phyloP scores from a whole-genome alignment of 2,113 vertebrate genomes.

The Cathartes aura region DNA sequence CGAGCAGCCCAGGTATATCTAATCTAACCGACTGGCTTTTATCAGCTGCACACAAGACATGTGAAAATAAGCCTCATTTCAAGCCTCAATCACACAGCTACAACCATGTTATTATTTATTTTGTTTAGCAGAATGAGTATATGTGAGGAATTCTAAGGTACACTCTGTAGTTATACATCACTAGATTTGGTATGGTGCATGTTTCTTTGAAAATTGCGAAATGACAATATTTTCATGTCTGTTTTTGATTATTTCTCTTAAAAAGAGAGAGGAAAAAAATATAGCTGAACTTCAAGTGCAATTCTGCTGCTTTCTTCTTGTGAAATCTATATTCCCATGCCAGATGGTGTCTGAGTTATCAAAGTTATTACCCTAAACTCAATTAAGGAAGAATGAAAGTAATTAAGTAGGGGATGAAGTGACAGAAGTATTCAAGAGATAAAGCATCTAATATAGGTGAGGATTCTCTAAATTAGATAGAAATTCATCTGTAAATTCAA shows the following conservation, averaged over 20 bases:
- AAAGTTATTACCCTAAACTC: conserved; percentile 62
- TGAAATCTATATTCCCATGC: conserved; percentile 37
- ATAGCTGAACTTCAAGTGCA: not conserved
- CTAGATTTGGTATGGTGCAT: not conserved
- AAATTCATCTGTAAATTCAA: not conserved
- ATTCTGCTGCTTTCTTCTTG: conserved; percentile 34
- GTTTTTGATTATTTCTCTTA: not conserved
- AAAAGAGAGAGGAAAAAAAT: not conserved
- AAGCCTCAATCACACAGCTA: not conserved
- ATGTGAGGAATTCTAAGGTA: not conserved
- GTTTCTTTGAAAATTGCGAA: conserved; percentile 7
- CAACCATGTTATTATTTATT: conserved; percentile 29
- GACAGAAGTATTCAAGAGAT: conserved; percentile 25
- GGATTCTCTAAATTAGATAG: not conserved
- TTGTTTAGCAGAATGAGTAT: not conserved
- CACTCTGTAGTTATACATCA: not conserved
- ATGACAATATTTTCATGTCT: not conserved
- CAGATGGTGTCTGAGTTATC: conserved; percentile 66
- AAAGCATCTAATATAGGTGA: conserved; percentile 28
- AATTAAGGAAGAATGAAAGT: conserved; percentile 63
- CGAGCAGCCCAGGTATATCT: conserved; percentile 40
- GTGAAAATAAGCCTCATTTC: conserved; percentile 47
- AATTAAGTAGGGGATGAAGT: conserved; percentile 57
- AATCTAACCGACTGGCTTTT: conserved; percentile 21
- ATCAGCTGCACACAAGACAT: conserved; percentile 38